Evolutionary conservation across 2,888 invertebrate genomes (phyloP).

Genomic region (Thyatira batis): DNA sequence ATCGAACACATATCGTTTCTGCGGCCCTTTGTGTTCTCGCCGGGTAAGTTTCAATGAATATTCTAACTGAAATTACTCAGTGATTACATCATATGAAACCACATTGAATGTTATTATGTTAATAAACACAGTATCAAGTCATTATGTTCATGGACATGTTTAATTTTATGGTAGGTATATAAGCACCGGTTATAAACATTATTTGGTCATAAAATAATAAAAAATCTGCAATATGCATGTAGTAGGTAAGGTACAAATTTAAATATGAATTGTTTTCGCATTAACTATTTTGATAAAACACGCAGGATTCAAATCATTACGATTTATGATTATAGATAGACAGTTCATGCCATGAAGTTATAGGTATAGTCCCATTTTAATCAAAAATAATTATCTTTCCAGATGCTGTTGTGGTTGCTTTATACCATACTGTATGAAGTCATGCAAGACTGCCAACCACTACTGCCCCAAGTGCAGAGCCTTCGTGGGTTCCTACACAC

Average conservation of each 20-base stretch:
- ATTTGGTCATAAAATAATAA: no score
- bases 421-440: slow-evolving; percentile 76
- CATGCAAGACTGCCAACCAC: slow-evolving; percentile 80
- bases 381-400: slow-evolving; percentile 28
- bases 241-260: no score
- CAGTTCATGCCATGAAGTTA: no score
- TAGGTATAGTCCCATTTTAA: no score
- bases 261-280: no score
- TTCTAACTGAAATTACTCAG: neutral
- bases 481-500: slow-evolving; percentile 66
- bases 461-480: slow-evolving; percentile 77
- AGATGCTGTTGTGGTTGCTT: slow-evolving; percentile 77
- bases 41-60: slow-evolving; percentile 49
- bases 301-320: no score
- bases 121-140: neutral
- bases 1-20: slow-evolving; percentile 71
- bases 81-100: neutral
- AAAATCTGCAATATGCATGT: no score
- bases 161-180: neutral
- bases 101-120: neutral
- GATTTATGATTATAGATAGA: no score
- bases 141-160: neutral
- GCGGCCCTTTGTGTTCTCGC: slow-evolving; percentile 73
- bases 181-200: no score
- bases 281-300: no score